A percentile compares a stretch with the other conserved stretches of the same genome.
Evolutionary conservation across 2,888 invertebrate genomes (phyloP).

Genomic region (Conomelus anceps): DNA sequence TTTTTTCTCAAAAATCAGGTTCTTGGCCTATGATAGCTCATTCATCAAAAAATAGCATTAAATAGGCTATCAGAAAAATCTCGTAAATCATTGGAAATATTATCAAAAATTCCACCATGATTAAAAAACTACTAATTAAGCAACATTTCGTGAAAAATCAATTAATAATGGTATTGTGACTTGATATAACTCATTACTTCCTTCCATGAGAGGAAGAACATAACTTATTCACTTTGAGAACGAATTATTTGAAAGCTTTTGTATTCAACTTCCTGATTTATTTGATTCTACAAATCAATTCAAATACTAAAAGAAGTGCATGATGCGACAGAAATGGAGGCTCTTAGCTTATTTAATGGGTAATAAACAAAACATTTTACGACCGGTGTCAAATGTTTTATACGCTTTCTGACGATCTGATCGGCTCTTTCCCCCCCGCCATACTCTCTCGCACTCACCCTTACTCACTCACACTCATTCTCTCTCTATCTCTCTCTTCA

Average conservation of each 20-base stretch:
- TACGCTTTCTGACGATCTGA: not conserved
- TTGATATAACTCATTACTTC: not conserved
- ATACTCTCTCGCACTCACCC: conserved; percentile 23
- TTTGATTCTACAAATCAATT: not conserved
- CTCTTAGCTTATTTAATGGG: not conserved
- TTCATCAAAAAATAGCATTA: too few species aligned
- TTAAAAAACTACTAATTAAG: too few species aligned
- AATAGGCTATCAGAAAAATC: too few species aligned
- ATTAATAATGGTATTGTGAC: not conserved
- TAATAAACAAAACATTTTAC: not conserved
- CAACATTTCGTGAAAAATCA: too few species aligned
- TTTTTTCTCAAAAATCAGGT: too few species aligned
- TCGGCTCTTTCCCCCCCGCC: conserved; percentile 7
- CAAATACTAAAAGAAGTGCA: not conserved
- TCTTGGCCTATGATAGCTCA: too few species aligned
- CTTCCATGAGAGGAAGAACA: not conserved
- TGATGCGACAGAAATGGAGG: not conserved
- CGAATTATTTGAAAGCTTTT: not conserved
- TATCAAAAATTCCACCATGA: too few species aligned
- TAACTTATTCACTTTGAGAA: not conserved
- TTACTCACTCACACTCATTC: not conserved
- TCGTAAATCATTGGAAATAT: too few species aligned
- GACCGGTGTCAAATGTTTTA: not conserved
- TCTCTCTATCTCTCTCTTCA: not conserved
- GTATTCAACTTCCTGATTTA: not conserved